Evolutionary conservation across 2,113 vertebrate species (phyloP).

Genomic region (Panthera uncia): DNA sequence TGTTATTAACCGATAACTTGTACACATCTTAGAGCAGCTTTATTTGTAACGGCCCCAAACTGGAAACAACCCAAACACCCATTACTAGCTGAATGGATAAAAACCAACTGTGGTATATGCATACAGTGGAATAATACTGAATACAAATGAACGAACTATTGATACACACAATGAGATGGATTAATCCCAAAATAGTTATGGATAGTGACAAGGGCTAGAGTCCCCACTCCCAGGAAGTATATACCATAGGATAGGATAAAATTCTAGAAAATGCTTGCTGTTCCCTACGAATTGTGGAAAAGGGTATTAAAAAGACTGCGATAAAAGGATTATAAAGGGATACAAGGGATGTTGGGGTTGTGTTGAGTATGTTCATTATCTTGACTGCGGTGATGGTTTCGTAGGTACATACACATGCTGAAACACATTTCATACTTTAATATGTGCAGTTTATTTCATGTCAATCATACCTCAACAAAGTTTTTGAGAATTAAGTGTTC

Average conservation of each 20-base stretch:
- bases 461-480: neutral
- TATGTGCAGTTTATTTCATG: neutral
- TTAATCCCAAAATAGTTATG: neutral
- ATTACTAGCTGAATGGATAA: neutral
- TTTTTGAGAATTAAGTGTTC: neutral
- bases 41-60: neutral
- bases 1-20: neutral
- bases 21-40: neutral
- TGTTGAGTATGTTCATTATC: neutral
- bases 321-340: neutral
- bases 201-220: neutral
- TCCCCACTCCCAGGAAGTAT: neutral
- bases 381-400: neutral
- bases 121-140: neutral
- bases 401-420: neutral
- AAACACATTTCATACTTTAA: neutral
- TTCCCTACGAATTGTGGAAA: neutral
- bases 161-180: neutral
- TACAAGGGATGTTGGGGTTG: neutral
- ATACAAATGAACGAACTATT: neutral
- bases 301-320: neutral
- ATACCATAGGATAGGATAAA: neutral
- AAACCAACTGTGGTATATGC: neutral
- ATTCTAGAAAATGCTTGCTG: neutral
- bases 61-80: neutral